Base-by-base conservation (phyloP, 2,797 vertebrate species). In the Pitangus sulphuratus region DNA sequence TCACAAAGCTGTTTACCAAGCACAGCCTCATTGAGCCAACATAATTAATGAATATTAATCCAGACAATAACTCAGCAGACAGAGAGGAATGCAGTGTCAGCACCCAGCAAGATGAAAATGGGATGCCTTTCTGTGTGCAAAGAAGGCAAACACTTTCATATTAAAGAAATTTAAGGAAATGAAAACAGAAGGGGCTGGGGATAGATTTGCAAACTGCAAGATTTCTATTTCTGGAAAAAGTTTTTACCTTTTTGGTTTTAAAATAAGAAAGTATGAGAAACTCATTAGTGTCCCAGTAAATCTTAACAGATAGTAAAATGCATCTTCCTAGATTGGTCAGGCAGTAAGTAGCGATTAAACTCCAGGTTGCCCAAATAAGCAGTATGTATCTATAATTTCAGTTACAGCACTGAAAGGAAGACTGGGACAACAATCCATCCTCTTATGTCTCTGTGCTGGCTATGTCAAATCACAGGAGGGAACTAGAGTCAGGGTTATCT, bases 41-140 rank as follows among this genome's bases (percentile, higher is more conserved):
- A 51, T 62, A 87, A 93, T 87, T 93, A 95, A 94, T 94, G 61
- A 91, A 89, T 90, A 96, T 95, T 95, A 95, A 97, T 89, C 83
- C 87, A 92, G 70, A 92, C 54, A 89, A 70, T 84, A 96, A 94
- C 69, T 92, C 89, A 89, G 82, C 47, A 95, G 87, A 92, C 53
- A 87, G 72, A 87, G 72, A 88, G 80, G 54, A 91, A 81, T 64
- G 76, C 69, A 88, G 57, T 6, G 47, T 94, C 95, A 94, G 87
- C 87, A 93, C 21, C 35, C 54, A 90, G 54, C 40, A 81, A 86
- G 54, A 94, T 69, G 66, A 89, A 96, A 95, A 87, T 50, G 44
- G 69, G 51, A 90, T 76, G 69, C 8, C 39, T 58, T 25, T 78
- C 50, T 62, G 4, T 19, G 30, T 33, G 48, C 64, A 92, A 92